Conservation (phyloP, 2,797 vertebrate genomes). For the Coluber constrictor region DNA sequence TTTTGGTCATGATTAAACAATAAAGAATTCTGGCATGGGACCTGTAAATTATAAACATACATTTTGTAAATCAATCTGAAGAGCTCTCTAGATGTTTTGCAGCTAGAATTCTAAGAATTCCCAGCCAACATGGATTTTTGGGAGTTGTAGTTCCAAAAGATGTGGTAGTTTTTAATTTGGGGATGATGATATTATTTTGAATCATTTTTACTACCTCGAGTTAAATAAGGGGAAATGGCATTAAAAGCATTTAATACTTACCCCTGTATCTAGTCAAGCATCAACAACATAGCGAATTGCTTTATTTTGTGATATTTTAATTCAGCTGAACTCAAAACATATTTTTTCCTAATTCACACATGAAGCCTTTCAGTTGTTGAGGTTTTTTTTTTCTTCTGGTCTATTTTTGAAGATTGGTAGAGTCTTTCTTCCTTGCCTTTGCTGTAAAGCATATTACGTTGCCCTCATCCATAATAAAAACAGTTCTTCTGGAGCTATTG, state of each 20-base stretch:
- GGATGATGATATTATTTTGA: constrained; percentile 54
- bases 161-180: neutral
- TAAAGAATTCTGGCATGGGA: constrained; percentile 56
- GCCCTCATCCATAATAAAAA: neutral
- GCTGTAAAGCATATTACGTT: neutral
- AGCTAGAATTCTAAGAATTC: neutral
- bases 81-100: neutral
- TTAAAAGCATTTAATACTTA: constrained; percentile 41
- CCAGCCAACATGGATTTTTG: neutral
- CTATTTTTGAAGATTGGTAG: neutral
- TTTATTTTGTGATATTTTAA: neutral
- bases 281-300: neutral
- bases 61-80: constrained; percentile 51
- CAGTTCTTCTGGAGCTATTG: neutral
- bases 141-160: neutral
- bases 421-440: neutral
- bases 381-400: neutral
- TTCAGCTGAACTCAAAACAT: neutral
- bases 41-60: constrained; percentile 65
- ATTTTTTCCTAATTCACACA: neutral
- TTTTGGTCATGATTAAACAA: constrained; percentile 55
- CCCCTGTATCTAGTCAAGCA: constrained; percentile 43
- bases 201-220: constrained; percentile 75
- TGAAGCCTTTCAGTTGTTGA: neutral
- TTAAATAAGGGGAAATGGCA: constrained; percentile 66